These are phyloP conservation scores for Cinara cedri DNA, from an alignment of 2,888 invertebrate genomes.

Conservation along the genomic window DNA sequence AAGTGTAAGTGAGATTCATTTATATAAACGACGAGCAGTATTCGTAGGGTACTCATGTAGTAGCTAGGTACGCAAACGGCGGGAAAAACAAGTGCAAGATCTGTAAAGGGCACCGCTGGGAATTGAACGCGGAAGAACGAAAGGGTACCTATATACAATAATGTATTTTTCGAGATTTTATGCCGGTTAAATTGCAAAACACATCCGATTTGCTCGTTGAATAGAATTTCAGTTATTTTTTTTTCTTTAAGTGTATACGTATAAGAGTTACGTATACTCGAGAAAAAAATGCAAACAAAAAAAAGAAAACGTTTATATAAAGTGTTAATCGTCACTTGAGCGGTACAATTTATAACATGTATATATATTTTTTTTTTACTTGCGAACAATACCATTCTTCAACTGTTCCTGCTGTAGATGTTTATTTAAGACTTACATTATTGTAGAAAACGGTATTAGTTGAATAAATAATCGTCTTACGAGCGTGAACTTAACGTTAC, in stretches of 20 bases:
- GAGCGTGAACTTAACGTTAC: too few relatives aligned
- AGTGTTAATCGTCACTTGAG: neutral
- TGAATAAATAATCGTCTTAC: too few relatives aligned
- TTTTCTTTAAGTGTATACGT: slow-evolving; percentile 11
- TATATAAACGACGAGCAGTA: slow-evolving; percentile 13
- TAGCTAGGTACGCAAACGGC: neutral
- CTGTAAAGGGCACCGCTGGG: slow-evolving; percentile 31
- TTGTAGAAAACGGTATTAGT: too few relatives aligned
- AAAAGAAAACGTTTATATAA: neutral
- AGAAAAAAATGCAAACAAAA: neutral
- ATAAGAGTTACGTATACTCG: slow-evolving; percentile 1
- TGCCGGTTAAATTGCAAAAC: slow-evolving; percentile 26
- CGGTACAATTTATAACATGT: slow-evolving; percentile 9
- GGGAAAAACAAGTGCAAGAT: slow-evolving; percentile 18
- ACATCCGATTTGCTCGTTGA: slow-evolving; percentile 21
- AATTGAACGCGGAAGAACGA: slow-evolving; percentile 1
- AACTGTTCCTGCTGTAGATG: too few relatives aligned
- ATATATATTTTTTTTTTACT: neutral
- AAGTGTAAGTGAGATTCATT: slow-evolving; percentile 34
- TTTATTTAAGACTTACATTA: too few relatives aligned
- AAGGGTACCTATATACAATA: neutral
- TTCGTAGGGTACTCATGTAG: neutral
- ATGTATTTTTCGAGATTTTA: slow-evolving; percentile 35
- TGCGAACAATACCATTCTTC: too few relatives aligned
- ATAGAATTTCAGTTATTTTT: slow-evolving; percentile 39